These are phyloP conservation scores for Nephrotoma appendiculata DNA, from an alignment of 2,888 invertebrate genomes.

Conservation along the genomic window DNA sequence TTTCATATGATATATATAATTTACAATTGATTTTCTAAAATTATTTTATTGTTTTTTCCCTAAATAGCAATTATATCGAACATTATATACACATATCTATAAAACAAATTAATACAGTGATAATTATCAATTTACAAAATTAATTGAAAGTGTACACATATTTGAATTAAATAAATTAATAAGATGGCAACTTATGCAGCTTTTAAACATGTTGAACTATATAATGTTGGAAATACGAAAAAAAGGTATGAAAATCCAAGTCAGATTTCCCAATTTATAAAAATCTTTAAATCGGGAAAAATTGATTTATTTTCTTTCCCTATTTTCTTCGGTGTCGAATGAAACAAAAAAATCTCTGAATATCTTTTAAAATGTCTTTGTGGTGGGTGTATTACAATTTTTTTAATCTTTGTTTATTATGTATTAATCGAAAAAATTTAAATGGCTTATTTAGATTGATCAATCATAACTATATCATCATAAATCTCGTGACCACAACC, in stretches of 20 bases:
- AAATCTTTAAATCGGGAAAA: background rate
- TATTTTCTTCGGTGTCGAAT: background rate
- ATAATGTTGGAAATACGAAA: slow-evolving; percentile 87
- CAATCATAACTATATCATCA: background rate
- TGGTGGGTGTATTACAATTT: background rate
- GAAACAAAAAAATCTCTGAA: background rate
- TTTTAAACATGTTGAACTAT: slow-evolving; percentile 86
- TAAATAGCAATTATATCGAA: background rate
- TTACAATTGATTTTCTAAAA: background rate
- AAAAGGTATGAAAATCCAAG: slow-evolving; percentile 55
- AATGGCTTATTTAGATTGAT: background rate
- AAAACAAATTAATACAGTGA: background rate
- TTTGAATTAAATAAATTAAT: slow-evolving; percentile 5
- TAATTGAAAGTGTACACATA: background rate
- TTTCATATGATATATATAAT: background rate
- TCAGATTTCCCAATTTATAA: background rate
- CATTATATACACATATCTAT: background rate
- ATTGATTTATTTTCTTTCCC: background rate
- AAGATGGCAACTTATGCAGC: slow-evolving; percentile 83
- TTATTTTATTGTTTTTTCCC: background rate
- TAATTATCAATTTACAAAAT: background rate
- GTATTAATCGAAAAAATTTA: background rate
- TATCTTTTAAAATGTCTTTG: background rate
- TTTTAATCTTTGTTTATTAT: background rate
- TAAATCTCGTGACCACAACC: background rate